Evolutionary conservation across 2,113 vertebrate genomes (phyloP).

Genomic region (Rousettus leschenaultii): DNA sequence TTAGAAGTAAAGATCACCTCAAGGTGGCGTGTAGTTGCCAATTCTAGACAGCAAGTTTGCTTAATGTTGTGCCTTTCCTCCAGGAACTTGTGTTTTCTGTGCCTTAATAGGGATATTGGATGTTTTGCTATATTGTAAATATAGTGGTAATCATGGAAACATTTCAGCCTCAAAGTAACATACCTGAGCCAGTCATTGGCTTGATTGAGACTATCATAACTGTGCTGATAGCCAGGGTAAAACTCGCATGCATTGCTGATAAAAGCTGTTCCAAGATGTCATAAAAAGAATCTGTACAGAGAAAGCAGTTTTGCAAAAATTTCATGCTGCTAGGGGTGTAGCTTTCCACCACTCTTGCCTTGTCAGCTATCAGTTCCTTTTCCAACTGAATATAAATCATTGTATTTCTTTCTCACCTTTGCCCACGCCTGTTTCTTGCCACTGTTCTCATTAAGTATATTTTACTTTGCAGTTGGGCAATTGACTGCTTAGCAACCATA

Average conservation of each 20-base stretch:
- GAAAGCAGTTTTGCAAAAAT: not conserved
- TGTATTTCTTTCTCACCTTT: not conserved
- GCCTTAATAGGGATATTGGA: not conserved
- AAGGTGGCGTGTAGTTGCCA: not conserved
- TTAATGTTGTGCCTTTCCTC: not conserved
- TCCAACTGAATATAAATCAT: not conserved
- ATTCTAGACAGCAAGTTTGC: not conserved
- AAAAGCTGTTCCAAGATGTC: not conserved
- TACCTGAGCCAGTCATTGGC: not conserved
- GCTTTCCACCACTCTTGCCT: not conserved
- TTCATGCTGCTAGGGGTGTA: fast-evolving
- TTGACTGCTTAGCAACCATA: not conserved
- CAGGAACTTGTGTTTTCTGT: not conserved
- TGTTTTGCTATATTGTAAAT: not conserved
- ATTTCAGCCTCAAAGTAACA: not conserved
- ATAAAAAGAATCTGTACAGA: not conserved
- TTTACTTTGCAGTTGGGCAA: not conserved
- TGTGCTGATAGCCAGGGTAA: not conserved
- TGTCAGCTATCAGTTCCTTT: not conserved
- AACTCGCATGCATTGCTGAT: not conserved
- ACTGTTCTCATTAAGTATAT: not conserved
- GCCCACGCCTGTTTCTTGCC: not conserved
- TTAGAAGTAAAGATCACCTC: not conserved
- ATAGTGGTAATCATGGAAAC: not conserved
- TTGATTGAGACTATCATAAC: not conserved